Percentiles rank a stretch among this genome's conserved stretches.
These are phyloP conservation scores for Campylomormyrus numenius DNA, from an alignment of 2,113 vertebrate genomes.

Conservation along the genomic window DNA sequence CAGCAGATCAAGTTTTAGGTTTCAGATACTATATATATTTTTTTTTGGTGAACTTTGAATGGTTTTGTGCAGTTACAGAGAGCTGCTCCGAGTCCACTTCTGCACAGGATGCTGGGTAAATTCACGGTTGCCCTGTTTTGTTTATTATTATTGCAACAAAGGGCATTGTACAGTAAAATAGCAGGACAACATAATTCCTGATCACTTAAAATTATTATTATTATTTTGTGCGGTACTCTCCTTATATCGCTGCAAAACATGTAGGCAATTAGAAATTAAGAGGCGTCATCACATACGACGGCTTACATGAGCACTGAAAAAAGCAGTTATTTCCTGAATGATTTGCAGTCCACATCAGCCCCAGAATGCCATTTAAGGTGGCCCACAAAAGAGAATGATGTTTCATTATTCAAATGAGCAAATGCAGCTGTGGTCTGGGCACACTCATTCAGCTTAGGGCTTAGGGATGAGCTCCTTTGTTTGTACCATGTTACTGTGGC, in stretches of 20 bases:
- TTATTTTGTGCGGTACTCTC: background rate
- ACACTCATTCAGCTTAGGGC: background rate
- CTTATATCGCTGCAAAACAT: background rate
- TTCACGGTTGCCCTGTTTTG: background rate
- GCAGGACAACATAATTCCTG: background rate
- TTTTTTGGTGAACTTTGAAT: background rate
- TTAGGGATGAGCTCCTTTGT: slow-evolving; percentile 39
- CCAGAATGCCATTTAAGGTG: slow-evolving; percentile 10
- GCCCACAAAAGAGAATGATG: slow-evolving; percentile 6
- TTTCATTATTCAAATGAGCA: slow-evolving; percentile 19
- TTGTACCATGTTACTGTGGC: slow-evolving; percentile 37
- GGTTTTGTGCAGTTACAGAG: slow-evolving; percentile 17
- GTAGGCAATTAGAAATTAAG: background rate
- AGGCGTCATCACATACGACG: background rate
- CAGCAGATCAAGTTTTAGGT: slow-evolving; percentile 50
- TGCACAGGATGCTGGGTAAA: background rate
- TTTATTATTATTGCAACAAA: background rate
- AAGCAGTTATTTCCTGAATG: slow-evolving; percentile 2
- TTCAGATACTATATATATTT: background rate
- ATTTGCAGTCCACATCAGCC: background rate
- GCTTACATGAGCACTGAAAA: background rate
- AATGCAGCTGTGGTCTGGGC: background rate
- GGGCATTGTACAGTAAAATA: background rate
- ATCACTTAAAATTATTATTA: background rate
- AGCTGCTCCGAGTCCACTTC: background rate